Percentiles rank a stretch among this genome's conserved stretches.
These are phyloP conservation scores for Labroides dimidiatus DNA, from an alignment of 2,797 vertebrate species.

Conservation along the genomic window DNA sequence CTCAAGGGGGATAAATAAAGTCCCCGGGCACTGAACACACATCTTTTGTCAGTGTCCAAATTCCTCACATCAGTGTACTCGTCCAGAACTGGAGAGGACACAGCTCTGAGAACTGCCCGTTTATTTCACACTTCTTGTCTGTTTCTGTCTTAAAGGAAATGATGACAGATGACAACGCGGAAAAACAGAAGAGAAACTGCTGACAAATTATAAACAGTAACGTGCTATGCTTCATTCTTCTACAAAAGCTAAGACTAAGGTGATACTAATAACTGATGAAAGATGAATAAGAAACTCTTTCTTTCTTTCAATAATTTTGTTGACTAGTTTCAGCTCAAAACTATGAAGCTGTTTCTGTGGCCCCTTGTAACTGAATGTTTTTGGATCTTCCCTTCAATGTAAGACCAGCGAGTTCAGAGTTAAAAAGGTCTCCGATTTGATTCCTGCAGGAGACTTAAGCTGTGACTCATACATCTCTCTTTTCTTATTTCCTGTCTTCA, in stretches of 20 bases:
- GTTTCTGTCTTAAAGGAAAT: conserved; percentile 31
- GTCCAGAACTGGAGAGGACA: conserved; percentile 9
- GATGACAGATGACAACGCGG: conserved; percentile 12
- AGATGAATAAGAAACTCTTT: too few relatives aligned
- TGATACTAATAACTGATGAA: neutral
- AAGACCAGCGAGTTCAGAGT: too few relatives aligned
- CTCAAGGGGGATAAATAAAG: conserved; percentile 46
- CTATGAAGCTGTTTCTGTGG: neutral
- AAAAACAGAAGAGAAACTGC: conserved; percentile 67
- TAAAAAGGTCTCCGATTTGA: neutral
- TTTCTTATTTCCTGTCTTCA: neutral
- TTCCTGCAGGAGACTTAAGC: neutral
- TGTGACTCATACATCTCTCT: neutral
- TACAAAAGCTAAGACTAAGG: neutral
- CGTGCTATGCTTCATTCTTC: neutral
- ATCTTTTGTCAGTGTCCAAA: conserved; percentile 27
- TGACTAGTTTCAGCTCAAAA: neutral
- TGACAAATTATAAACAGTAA: conserved; percentile 12
- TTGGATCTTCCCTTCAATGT: too few relatives aligned
- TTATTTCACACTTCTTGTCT: neutral
- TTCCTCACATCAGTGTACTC: neutral
- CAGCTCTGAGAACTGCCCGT: conserved; percentile 4
- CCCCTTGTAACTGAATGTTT: neutral
- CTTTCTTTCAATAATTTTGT: too few relatives aligned
- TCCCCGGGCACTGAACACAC: conserved; percentile 21